Evolutionary conservation across 2,113 vertebrate genomes (phyloP).

Genomic region (Calypte anna): DNA sequence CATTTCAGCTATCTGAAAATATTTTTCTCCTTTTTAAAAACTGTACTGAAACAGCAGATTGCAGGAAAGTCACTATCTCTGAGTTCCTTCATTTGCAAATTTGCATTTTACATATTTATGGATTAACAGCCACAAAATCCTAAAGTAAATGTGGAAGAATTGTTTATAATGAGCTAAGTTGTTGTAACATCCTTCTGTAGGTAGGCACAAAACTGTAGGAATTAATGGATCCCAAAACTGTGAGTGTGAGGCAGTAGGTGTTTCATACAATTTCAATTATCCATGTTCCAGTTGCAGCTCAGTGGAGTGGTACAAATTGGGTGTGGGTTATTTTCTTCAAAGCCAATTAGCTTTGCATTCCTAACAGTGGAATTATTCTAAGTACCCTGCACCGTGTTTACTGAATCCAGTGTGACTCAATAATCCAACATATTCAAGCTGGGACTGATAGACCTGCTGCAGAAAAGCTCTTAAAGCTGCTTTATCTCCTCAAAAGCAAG

Average conservation of each 20-base stretch:
- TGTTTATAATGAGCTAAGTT: slow-evolving; percentile 60
- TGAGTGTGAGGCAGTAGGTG: slow-evolving; percentile 39
- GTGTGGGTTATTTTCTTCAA: slow-evolving; percentile 40
- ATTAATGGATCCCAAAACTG: slow-evolving; percentile 69
- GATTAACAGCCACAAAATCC: slow-evolving; percentile 52
- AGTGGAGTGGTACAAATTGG: slow-evolving; percentile 47
- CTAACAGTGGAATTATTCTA: not conserved
- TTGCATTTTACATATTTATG: slow-evolving; percentile 1
- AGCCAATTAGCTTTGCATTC: slow-evolving; percentile 60
- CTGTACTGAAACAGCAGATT: not conserved
- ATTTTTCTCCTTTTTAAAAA: not conserved
- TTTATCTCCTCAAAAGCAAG: not conserved
- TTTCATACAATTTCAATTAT: slow-evolving; percentile 66
- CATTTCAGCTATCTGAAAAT: not conserved
- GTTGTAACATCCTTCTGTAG: slow-evolving; percentile 46
- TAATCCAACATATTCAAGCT: not conserved
- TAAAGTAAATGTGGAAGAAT: slow-evolving; percentile 68
- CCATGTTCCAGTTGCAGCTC: slow-evolving; percentile 57
- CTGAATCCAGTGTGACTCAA: not conserved
- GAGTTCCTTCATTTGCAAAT: not conserved
- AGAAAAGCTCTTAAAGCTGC: not conserved
- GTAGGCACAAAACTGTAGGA: slow-evolving; percentile 36
- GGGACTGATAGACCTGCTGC: not conserved
- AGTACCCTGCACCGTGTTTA: not conserved
- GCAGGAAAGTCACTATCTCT: not conserved